Evolutionary conservation across 1,140 invertebrate genomes (phyloP).

Genomic region (Drosophila melanogaster): DNA sequence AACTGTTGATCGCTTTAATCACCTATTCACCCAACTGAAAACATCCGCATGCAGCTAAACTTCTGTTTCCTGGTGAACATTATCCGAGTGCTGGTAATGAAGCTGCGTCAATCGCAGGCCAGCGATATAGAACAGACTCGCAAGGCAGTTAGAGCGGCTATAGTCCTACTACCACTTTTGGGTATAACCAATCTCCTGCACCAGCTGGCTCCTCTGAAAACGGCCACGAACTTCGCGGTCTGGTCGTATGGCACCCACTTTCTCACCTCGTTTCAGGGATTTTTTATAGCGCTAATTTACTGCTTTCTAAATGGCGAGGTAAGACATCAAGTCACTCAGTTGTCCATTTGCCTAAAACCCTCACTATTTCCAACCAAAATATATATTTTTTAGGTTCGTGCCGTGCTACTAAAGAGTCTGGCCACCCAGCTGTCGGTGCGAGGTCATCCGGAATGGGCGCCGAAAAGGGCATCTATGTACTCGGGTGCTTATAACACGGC

Average conservation of each 20-base stretch:
- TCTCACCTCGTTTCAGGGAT: slow-evolving; percentile 93
- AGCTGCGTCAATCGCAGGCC: slow-evolving; percentile 90
- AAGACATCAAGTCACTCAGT: slow-evolving; percentile 60
- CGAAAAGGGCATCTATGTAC: slow-evolving; percentile 85
- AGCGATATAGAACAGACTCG: slow-evolving; percentile 92
- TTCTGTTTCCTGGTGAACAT: slow-evolving; percentile 94
- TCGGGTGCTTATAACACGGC: slow-evolving; percentile 84
- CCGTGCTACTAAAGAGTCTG: slow-evolving; percentile 86
- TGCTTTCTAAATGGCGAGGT: slow-evolving; percentile 96
- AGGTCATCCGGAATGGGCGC: slow-evolving; percentile 84
- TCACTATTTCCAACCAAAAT: no score
- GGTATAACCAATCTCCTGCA: slow-evolving; percentile 92
- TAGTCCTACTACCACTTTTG: slow-evolving; percentile 92
- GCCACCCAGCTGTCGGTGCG: slow-evolving; percentile 86
- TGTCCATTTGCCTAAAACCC: no score
- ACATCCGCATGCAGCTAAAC: slow-evolving; percentile 87
- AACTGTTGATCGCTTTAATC: no score
- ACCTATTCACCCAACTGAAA: no score
- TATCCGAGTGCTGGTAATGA: slow-evolving; percentile 93
- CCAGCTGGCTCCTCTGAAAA: slow-evolving; percentile 89
- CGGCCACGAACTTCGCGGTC: slow-evolving; percentile 89
- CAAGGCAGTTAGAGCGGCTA: slow-evolving; percentile 91
- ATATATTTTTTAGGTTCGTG: slow-evolving; percentile 85
- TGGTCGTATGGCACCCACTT: slow-evolving; percentile 94
- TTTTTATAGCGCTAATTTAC: slow-evolving; percentile 93